These are phyloP conservation scores for Epinephelus malabaricus DNA, from an alignment of 2,797 vertebrate species.

Conservation along the genomic window DNA sequence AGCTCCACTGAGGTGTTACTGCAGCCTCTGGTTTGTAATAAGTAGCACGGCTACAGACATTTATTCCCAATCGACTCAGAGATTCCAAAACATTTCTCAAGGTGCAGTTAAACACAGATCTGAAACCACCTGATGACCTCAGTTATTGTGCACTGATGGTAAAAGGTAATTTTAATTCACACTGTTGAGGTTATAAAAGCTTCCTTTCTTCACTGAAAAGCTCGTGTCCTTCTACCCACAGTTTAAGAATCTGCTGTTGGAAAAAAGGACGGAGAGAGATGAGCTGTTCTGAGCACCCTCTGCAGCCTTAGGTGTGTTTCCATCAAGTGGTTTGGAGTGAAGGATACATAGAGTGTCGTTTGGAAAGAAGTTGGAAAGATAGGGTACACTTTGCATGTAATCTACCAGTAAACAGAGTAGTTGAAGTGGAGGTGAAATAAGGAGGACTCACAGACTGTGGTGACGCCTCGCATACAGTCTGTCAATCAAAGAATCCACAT, in stretches of 20 bases:
- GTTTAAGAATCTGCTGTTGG: constrained; percentile 1
- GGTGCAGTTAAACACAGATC: neutral
- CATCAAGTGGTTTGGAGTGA: too few species aligned
- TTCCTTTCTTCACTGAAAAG: constrained; percentile 26
- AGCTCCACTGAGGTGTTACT: neutral
- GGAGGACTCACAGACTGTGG: too few species aligned
- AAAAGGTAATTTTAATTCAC: constrained; percentile 18
- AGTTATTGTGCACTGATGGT: neutral
- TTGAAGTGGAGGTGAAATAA: too few species aligned
- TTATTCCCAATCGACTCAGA: neutral
- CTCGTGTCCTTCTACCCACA: constrained; percentile 23
- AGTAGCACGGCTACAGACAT: neutral
- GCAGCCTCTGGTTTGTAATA: neutral
- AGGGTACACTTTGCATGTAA: too few species aligned
- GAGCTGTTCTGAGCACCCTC: constrained; percentile 17
- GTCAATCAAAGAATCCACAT: too few species aligned
- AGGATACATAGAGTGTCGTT: too few species aligned
- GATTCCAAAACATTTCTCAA: neutral
- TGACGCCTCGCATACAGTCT: too few species aligned
- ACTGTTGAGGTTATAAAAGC: constrained; percentile 12
- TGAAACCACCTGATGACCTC: constrained; percentile 6
- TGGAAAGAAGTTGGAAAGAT: too few species aligned
- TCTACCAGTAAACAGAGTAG: too few species aligned
- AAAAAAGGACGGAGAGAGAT: constrained; percentile 33
- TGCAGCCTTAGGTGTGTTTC: neutral